Percentiles rank a stretch among this genome's conserved stretches.
Evolutionary conservation across 2,797 vertebrate species (phyloP).

Genomic region (Tenualosa ilisha): DNA sequence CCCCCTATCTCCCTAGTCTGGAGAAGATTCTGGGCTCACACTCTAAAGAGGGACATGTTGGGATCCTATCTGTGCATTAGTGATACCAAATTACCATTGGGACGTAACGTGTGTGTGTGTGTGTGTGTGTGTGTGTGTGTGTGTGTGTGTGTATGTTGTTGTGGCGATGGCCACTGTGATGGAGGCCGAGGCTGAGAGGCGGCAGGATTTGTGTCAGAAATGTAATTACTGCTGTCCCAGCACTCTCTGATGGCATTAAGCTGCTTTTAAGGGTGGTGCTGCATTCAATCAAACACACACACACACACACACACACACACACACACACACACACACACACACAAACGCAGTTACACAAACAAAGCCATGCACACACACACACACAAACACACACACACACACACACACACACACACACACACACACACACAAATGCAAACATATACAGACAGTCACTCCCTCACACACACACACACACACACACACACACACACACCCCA

Average conservation of each 20-base stretch:
- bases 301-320: background rate
- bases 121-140: constrained; percentile 6
- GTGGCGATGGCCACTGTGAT: constrained; percentile 33
- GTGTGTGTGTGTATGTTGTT: constrained; percentile 31
- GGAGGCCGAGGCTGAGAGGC: constrained; percentile 50
- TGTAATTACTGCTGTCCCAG: constrained; percentile 77
- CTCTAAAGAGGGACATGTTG: background rate
- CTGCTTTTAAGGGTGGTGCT: constrained; percentile 65
- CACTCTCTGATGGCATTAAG: constrained; percentile 75
- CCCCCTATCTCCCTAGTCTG: background rate
- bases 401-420: no score
- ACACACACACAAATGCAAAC: no score
- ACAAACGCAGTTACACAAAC: background rate
- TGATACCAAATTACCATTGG: background rate
- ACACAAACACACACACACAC: no score
- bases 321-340: background rate
- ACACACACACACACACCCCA: no score
- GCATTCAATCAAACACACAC: background rate
- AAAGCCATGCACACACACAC: background rate
- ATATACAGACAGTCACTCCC: no score
- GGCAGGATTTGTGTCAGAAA: constrained; percentile 78
- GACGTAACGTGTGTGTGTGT: background rate
- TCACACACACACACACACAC: no score
- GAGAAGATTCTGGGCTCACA: background rate
- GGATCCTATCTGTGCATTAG: background rate